Evolutionary conservation across 1,140 invertebrate genomes (phyloP), one percentile per base, ranked within the genome.

Genomic region (Microplitis demolitor): DNA sequence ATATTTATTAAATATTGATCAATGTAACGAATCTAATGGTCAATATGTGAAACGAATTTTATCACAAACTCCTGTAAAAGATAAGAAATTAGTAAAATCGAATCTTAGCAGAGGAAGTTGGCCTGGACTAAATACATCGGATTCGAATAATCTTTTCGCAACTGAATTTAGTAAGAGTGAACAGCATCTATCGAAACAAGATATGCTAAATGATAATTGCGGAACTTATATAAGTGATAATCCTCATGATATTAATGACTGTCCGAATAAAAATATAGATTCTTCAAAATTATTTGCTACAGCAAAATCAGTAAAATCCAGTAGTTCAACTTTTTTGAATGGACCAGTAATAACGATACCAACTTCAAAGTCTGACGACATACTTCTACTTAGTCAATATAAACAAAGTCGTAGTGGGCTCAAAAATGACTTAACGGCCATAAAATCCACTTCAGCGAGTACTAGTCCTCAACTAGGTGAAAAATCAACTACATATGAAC

Each of bases 81-180:
- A 94, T 82, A 89, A 89, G 0, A 94, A 94, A 78, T 89, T 92
- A 4, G 91, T 91, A 0, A 95, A 95, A 83, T 91, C 91, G 2
- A 92, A 91, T 66, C 91, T 92, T 0, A 92, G 92, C 0, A 87
- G 94, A 50, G 94, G 94, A 3, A 94, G 92, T 39, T 95, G 94
- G 94, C 93, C 93, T 0, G 94, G 93, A 0, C 93, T 93, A 0
- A 93, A 91, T n/a, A 89, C 91, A 0, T 87, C 87, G 5, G 86
- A 63, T 37, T 64, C 71, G 2, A 82, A 78, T 2, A 87, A 86
- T 69, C 80, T 92, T 3, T 79, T 90, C n/a, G 90, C 89, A 33
- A 89, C 90, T 0, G 94, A 95, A 79, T 92, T 95, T 75, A 95
- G 93, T 60, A 94, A 95, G 79, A 95, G 93, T 33, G 94, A 96